phyloP scores from a whole-genome alignment of 2,797 vertebrate genomes.

The Sebastes trivittatus region DNA sequence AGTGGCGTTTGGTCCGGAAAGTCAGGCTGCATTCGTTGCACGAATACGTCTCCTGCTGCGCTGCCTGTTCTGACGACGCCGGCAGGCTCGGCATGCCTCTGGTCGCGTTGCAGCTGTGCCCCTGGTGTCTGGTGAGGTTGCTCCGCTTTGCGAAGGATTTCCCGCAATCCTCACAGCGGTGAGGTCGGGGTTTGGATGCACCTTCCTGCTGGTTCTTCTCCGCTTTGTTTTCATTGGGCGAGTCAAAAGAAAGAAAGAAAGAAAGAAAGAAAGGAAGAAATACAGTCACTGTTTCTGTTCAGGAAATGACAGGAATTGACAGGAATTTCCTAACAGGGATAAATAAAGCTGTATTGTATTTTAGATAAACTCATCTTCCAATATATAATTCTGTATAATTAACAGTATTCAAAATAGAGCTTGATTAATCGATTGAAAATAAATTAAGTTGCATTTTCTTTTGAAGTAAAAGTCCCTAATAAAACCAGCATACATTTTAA shows the following conservation, averaged over 20 bases:
- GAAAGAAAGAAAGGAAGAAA: not conserved
- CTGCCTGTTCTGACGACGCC: not conserved
- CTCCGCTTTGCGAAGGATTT: constrained; percentile 6
- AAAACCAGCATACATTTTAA: too few relatives aligned
- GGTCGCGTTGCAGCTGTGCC: not conserved
- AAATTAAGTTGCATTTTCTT: too few relatives aligned
- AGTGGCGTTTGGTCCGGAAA: not conserved
- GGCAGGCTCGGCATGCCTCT: not conserved
- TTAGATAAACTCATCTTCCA: too few relatives aligned
- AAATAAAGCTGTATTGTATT: too few relatives aligned
- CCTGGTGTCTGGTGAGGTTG: constrained; percentile 25
- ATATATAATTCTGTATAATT: too few relatives aligned
- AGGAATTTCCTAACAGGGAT: too few relatives aligned
- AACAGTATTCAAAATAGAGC: too few relatives aligned
- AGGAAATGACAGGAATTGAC: too few relatives aligned
- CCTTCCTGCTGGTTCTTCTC: not conserved
- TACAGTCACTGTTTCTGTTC: not conserved
- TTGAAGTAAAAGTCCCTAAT: too few relatives aligned
- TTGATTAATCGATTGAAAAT: too few relatives aligned
- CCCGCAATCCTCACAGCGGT: constrained; percentile 24
- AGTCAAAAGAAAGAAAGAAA: not conserved
- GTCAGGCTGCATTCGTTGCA: not conserved
- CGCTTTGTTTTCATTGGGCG: not conserved
- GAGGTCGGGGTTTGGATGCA: not conserved
- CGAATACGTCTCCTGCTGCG: not conserved